Percentiles rank a stretch among this genome's conserved stretches.
Conservation (phyloP, 2,113 vertebrate species). For the Rhinolophus ferrumequinum region DNA sequence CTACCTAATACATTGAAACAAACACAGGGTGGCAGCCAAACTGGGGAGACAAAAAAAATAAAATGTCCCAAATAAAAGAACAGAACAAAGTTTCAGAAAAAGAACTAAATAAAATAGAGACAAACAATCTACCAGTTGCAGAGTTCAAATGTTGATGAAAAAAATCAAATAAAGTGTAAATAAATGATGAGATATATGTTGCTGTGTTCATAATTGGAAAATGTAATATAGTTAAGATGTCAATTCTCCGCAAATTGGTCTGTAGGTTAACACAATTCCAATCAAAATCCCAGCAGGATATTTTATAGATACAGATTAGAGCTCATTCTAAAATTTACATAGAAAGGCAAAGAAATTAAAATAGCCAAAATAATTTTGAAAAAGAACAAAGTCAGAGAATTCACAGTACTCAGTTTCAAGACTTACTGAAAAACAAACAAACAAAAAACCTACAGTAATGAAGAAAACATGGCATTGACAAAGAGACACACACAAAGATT, state of each 20-base stretch:
- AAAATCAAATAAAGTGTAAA: not conserved
- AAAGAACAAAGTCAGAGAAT: not conserved
- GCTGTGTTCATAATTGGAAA: not conserved
- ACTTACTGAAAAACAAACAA: not conserved
- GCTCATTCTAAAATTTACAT: conserved; percentile 13
- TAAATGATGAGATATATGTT: not conserved
- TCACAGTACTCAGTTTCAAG: not conserved
- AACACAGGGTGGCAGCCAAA: too few relatives aligned
- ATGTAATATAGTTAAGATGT: not conserved
- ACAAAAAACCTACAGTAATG: not conserved
- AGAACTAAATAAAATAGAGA: too few relatives aligned
- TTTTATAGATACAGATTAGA: conserved; percentile 27
- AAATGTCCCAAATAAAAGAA: too few relatives aligned
- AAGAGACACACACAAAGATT: not conserved
- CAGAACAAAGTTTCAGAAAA: too few relatives aligned
- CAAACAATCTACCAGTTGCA: too few relatives aligned
- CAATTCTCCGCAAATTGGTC: not conserved
- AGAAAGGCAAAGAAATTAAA: conserved; percentile 20
- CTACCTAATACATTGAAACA: too few relatives aligned
- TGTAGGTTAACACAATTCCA: not conserved
- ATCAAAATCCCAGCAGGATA: conserved; percentile 35
- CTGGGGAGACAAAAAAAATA: too few relatives aligned
- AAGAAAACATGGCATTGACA: not conserved
- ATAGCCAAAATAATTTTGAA: conserved; percentile 14
- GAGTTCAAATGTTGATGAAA: not conserved